Evolutionary conservation across 1,140 invertebrate species (phyloP), one percentile per base, ranked within the genome.

Genomic region (Lasaia peninsularis): DNA sequence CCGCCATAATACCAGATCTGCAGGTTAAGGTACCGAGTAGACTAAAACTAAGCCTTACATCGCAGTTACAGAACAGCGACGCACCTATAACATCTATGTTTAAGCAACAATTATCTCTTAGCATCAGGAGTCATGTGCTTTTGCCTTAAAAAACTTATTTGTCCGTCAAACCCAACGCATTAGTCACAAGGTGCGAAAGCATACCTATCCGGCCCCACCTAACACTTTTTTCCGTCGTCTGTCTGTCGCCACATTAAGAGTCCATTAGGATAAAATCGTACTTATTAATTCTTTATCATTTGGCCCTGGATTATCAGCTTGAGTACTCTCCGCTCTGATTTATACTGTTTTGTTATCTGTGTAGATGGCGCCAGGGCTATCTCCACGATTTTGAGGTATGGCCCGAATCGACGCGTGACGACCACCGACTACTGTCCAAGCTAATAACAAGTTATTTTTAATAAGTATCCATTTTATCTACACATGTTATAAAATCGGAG

Each of bases 271-370:
- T 57, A 52, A 37, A 58, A 68, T 74, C 53, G 53, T 55, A 55
- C 53, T 49, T 73, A 78, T 75, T 77, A 77, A 77, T 77, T 67
- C 67, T 34, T 69, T 70, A 74, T 73, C 65, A 64, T 54, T 54
- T 58, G 40, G 37, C 31, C 40, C 52, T 44, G 49, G 18, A 14
- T 63, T 63, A 63, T 63, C 62, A 63, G 62, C 37, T 44, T 63
- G 62, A 63, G 62, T 60, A 63, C 52, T 54, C 62, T 54, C 62
- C 59, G 37, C 37, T 14, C 37, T 63, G 62, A 63, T 63, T 63
- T 63, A 63, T 63, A 37, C 49, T 63, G 49, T 54, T 16, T 33
- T 18, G 52, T 60, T 65, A 65, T 65, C 63, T 50, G 54, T 8
- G 28, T 44, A 59, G 61, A 33, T 59, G 65, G 62, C 68, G 68